Evolutionary conservation across 1,140 invertebrate species (phyloP), one percentile per base, ranked within the genome.

Genomic region (Drosophila ercepeae): DNA sequence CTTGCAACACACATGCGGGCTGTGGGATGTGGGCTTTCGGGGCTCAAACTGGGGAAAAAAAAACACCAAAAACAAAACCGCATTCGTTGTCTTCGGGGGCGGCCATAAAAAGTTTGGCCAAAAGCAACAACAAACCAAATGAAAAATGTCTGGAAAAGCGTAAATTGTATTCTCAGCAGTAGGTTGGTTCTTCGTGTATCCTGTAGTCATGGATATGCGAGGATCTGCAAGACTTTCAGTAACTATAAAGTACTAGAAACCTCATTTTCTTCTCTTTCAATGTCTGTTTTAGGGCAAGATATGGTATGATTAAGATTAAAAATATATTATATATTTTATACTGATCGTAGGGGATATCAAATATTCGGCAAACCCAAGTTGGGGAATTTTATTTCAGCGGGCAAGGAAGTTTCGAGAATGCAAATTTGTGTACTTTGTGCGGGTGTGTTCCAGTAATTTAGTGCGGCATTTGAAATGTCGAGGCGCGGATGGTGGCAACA

Each of bases 131-230:
- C 57, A 50, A 46, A 60, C 51, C 52, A 72, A 65, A 79, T 81
- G 77, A 79, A 81, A 81, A 81, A 79, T 78, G 76, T 57, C 78
- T 60, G 67, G 60, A 25, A 72, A 78, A 71, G 77, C 75, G 77
- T 81, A 81, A 78, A 81, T 81, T 81, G 71, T 71, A 67, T 63
- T 78, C 70, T 36, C 75, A 61, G 71, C 65, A 64, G 71, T 64
- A 78, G 65, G 51, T 74, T 69, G 65, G 51, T 74, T 69, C n/a
- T 58, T 34, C 23, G 13, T 13, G n/a, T 58, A 36, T 19, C 54
- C 45, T 25, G 7, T 18, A 18, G 36, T 18, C 9, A 2, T 8
- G 3, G 8, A 2, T 9, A n/a, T 8, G 9, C 14, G 18, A 14
- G 48, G n/a, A 5, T 23, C 3, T 14, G 1, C 19, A 39, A 0